These are phyloP conservation scores for Lasioglossum baleicum DNA, from an alignment of 1,140 invertebrate genomes.

Conservation along the genomic window DNA sequence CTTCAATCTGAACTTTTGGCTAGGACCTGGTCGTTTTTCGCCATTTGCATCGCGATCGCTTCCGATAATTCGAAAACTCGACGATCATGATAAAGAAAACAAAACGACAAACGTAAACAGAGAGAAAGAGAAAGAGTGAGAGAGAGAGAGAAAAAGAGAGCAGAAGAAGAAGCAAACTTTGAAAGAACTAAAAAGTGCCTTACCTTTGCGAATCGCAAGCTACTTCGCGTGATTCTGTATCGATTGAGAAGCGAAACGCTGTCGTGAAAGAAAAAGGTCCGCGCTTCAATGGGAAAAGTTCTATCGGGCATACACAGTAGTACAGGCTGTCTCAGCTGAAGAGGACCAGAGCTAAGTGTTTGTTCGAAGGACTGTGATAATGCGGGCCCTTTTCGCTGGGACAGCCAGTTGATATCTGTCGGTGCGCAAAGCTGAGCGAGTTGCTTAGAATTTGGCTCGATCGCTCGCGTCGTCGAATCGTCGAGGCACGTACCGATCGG, in stretches of 20 bases:
- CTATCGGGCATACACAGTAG: not conserved
- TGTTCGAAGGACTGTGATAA: too few species aligned
- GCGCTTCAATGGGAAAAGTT: not conserved
- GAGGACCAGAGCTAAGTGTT: too few species aligned
- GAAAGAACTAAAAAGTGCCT: not conserved
- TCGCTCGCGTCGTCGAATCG: constrained; percentile 1
- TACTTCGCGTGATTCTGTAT: not conserved
- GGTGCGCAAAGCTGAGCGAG: not conserved
- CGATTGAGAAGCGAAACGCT: not conserved
- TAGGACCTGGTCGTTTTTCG: too few species aligned
- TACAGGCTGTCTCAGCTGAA: too few species aligned
- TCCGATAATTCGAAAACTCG: too few species aligned
- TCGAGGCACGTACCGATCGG: not conserved
- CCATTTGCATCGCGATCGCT: too few species aligned
- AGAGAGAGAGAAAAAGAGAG: too few species aligned
- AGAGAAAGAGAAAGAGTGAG: too few species aligned
- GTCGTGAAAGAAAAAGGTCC: not conserved
- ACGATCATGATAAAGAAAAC: too few species aligned
- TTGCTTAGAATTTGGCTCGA: not conserved
- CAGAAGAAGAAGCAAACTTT: not conserved
- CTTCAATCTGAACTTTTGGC: too few species aligned
- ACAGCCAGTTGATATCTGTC: not conserved
- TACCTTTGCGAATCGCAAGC: constrained; percentile 5
- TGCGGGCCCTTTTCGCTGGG: too few species aligned
- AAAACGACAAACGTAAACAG: too few species aligned